Conservation (phyloP, 2,888 invertebrate genomes). For the Pyralis farinalis region DNA sequence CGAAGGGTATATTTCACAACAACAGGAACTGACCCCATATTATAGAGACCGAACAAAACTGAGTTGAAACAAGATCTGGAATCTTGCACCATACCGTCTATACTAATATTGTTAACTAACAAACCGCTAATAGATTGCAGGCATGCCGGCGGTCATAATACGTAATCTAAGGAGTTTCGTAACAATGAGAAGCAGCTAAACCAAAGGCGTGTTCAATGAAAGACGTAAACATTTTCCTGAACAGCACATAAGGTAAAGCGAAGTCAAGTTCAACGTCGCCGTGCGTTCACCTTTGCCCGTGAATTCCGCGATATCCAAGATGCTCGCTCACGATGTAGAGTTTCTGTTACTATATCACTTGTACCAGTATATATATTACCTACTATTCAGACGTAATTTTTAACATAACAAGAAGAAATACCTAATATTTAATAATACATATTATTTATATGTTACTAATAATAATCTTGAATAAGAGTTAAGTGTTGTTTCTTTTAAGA, state of each 20-base stretch:
- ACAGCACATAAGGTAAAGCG: slow-evolving; percentile 41
- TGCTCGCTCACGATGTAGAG: slow-evolving; percentile 3
- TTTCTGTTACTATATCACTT: too few species aligned
- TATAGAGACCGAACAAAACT: slow-evolving; percentile 10
- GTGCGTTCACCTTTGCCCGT: slow-evolving; percentile 64
- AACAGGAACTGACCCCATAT: slow-evolving; percentile 39
- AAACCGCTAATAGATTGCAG: slow-evolving; percentile 3
- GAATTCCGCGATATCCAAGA: slow-evolving; percentile 32
- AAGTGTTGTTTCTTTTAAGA: too few species aligned
- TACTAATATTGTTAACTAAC: slow-evolving; percentile 11
- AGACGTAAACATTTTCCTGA: slow-evolving; percentile 1
- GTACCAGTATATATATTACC: too few species aligned
- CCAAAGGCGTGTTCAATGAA: slow-evolving; percentile 1
- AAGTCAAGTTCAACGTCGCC: slow-evolving; percentile 62
- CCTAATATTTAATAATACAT: too few species aligned
- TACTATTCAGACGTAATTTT: too few species aligned
- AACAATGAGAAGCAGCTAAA: slow-evolving; percentile 5
- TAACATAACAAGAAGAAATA: too few species aligned
- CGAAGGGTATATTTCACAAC: slow-evolving; percentile 39
- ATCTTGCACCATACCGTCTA: slow-evolving; percentile 27
- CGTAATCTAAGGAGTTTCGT: slow-evolving; percentile 7
- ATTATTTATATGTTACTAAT: too few species aligned
- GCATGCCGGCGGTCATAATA: background rate
- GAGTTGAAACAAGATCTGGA: slow-evolving; percentile 10
- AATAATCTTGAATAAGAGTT: too few species aligned